A percentile compares a stretch with the other conserved stretches of the same genome.
phyloP scores from a whole-genome alignment of 2,888 invertebrate species.

The Deroplatys truncata region DNA sequence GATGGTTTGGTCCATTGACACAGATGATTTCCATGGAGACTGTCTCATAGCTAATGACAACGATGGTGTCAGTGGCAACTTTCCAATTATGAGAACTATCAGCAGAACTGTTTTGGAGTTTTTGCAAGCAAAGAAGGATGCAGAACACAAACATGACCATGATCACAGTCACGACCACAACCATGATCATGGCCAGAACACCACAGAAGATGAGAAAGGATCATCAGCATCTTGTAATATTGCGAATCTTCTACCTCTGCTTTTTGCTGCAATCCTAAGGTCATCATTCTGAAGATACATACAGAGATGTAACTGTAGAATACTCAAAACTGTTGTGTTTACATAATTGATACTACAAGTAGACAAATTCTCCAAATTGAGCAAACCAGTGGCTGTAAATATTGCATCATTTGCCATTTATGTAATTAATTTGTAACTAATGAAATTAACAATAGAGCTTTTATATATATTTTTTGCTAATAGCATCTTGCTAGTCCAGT shows the following conservation, averaged over 20 bases:
- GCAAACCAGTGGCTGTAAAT: background rate
- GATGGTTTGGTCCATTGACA: conserved; percentile 89
- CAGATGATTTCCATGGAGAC: conserved; percentile 76
- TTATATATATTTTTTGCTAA: background rate
- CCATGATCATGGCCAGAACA: background rate
- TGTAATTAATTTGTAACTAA: background rate
- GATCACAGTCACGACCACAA: background rate
- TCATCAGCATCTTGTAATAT: background rate
- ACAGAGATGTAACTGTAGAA: background rate
- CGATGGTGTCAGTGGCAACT: conserved; percentile 48
- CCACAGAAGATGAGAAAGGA: background rate
- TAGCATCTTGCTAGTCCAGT: background rate
- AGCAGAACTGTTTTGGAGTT: conserved; percentile 61
- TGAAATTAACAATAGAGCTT: background rate
- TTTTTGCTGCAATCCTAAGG: background rate
- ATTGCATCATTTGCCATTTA: background rate
- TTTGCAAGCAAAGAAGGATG: conserved; percentile 49
- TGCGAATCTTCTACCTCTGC: background rate
- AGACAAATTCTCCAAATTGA: background rate
- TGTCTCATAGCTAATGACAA: conserved; percentile 44
- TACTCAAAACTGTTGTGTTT: background rate
- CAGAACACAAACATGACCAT: conserved; percentile 27
- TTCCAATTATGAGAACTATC: conserved; percentile 67
- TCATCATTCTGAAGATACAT: background rate
- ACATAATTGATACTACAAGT: background rate